Percentiles rank a stretch among this genome's conserved stretches.
These are phyloP conservation scores for Arizona elegans DNA, from an alignment of 2,113 vertebrate genomes.

Conservation along the genomic window DNA sequence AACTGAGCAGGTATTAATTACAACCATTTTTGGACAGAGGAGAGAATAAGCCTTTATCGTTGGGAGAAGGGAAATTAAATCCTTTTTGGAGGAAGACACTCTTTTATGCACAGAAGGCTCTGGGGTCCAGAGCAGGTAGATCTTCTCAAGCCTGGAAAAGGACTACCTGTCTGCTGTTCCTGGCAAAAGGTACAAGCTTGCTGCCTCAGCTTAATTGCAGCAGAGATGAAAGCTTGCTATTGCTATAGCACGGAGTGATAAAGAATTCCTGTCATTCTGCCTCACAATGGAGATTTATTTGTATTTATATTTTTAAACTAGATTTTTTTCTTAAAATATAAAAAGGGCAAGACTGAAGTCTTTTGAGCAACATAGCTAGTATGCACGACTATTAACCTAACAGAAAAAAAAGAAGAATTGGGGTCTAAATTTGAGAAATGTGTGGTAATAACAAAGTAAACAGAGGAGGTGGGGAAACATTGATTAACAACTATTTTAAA, in stretches of 20 bases:
- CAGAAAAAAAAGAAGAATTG: not conserved
- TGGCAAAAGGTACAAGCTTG: not conserved
- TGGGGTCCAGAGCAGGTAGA: not conserved
- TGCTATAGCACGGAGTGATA: not conserved
- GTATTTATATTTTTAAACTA: not conserved
- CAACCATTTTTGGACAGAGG: not conserved
- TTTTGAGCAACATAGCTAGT: not conserved
- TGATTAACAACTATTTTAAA: not conserved
- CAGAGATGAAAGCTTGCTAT: not conserved
- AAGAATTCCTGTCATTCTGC: not conserved
- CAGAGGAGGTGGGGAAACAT: no score
- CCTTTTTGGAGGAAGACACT: not conserved
- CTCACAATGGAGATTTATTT: not conserved
- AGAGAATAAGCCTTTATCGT: not conserved
- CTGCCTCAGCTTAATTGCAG: not conserved
- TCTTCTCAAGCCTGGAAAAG: not conserved
- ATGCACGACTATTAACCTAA: not conserved
- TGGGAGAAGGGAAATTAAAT: not conserved
- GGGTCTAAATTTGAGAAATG: not conserved
- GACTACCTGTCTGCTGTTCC: not conserved
- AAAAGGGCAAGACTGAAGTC: not conserved
- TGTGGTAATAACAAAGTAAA: not conserved
- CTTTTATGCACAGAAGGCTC: not conserved
- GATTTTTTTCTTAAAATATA: not conserved
- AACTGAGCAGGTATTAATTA: not conserved